Percentiles rank a stretch among this genome's conserved stretches.
Conservation (phyloP, 2,113 vertebrate species). For the Gambusia holbrooki region DNA sequence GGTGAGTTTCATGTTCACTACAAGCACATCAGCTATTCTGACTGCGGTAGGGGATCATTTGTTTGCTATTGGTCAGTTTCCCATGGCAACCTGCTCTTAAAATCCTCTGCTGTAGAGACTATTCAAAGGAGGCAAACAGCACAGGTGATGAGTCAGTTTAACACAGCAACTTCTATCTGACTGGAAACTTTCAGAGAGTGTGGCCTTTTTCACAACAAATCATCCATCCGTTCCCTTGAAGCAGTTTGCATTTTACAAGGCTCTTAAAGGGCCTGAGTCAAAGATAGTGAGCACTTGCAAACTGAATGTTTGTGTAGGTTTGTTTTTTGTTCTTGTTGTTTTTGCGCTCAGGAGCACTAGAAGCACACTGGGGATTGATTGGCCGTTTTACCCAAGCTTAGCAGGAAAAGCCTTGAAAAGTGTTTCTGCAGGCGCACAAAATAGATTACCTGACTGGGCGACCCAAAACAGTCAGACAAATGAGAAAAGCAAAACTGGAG, state of each 20-base stretch:
- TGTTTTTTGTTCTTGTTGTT: constrained; percentile 2
- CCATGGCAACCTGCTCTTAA: constrained; percentile 60
- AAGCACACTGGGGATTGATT: constrained; percentile 41
- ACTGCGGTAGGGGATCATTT: constrained; percentile 53
- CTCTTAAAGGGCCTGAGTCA: constrained; percentile 13
- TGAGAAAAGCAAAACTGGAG: neutral
- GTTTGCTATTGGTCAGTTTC: constrained; percentile 60
- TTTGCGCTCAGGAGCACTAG: constrained; percentile 46
- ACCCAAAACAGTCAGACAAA: neutral
- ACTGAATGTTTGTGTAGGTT: constrained; percentile 30
- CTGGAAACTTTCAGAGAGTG: constrained; percentile 7
- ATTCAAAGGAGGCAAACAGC: constrained; percentile 57
- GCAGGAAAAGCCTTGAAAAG: constrained; percentile 10
- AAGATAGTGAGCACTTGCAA: constrained; percentile 1
- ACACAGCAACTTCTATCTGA: constrained; percentile 25
- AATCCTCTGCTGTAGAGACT: constrained; percentile 25
- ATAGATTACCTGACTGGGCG: neutral
- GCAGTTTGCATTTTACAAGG: constrained; percentile 52
- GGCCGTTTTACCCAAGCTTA: constrained; percentile 17
- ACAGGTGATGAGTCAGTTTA: constrained; percentile 30
- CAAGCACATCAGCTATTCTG: constrained; percentile 53
- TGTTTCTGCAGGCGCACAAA: neutral
- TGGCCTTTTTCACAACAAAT: neutral
- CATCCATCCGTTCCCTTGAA: constrained; percentile 1
- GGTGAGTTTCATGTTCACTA: constrained; percentile 52